Percentiles rank a stretch among this genome's conserved stretches.
Evolutionary conservation across 2,888 invertebrate genomes (phyloP).

Genomic region (Lathronympha strigana): DNA sequence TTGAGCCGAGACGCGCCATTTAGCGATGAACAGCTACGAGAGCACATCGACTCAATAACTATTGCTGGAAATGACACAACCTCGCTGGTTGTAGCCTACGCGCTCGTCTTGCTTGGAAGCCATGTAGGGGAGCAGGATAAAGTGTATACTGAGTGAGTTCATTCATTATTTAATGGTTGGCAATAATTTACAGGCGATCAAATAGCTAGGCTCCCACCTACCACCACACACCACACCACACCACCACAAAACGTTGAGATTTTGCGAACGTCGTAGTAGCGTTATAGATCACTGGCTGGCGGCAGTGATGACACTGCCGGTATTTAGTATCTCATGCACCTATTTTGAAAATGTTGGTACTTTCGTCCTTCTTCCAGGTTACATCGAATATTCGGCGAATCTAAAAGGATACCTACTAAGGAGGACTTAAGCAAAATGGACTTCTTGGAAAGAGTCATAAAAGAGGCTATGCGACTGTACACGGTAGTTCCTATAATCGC

Average conservation of each 20-base stretch:
- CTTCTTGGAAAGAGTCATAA: constrained; percentile 83
- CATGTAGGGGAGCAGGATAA: constrained; percentile 59
- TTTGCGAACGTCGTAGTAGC: no score
- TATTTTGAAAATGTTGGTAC: neutral
- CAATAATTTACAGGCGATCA: no score
- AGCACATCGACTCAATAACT: constrained; percentile 84
- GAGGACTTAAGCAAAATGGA: constrained; percentile 81
- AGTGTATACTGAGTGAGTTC: constrained; percentile 61
- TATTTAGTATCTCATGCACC: neutral
- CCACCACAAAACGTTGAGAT: no score
- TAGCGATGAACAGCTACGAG: constrained; percentile 78
- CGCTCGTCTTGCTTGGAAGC: constrained; percentile 64
- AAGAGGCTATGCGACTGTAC: constrained; percentile 84
- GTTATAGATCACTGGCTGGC: no score
- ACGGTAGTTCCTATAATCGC: constrained; percentile 81
- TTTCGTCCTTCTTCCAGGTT: constrained; percentile 66
- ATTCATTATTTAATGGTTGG: neutral
- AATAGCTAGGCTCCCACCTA: no score
- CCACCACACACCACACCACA: no score
- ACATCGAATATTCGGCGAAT: constrained; percentile 72
- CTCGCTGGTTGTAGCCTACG: constrained; percentile 70
- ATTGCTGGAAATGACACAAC: constrained; percentile 83
- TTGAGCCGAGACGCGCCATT: constrained; percentile 68
- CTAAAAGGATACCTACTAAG: constrained; percentile 67
- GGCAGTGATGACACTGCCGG: no score